Percentiles rank a stretch among this genome's conserved stretches.
Evolutionary conservation across 1,140 invertebrate genomes (phyloP).

Genomic region (Drosophila rufa): DNA sequence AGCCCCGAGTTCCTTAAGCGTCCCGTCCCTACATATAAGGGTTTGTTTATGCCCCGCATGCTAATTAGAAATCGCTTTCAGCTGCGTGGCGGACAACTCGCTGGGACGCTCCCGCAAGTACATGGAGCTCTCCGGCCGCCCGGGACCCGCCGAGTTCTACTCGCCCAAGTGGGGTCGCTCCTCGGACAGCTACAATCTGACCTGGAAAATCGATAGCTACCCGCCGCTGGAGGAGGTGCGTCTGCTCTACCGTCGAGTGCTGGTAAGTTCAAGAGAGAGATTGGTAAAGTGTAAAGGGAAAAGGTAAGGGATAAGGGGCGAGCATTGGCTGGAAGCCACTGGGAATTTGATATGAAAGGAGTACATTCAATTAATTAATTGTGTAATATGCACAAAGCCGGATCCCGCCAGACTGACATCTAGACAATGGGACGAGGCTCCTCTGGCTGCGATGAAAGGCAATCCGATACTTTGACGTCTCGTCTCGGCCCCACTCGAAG

Average conservation of each 20-base stretch:
- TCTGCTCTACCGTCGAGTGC: conserved; percentile 88
- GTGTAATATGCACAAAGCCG: conserved; percentile 34
- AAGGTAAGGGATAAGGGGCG: neutral
- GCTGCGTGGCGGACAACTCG: conserved; percentile 90
- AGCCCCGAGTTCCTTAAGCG: neutral
- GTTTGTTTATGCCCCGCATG: neutral
- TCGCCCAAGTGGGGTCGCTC: conserved; percentile 87
- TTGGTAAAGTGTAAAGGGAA: neutral
- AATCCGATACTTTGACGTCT: conserved; percentile 23
- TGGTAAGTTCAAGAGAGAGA: conserved; percentile 85
- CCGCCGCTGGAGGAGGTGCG: conserved; percentile 88
- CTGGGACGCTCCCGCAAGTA: conserved; percentile 89
- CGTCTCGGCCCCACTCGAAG: neutral
- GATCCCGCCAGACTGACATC: conserved; percentile 36
- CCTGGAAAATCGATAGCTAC: conserved; percentile 89
- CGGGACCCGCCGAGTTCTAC: conserved; percentile 88
- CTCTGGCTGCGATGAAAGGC: conserved; percentile 1
- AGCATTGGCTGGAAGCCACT: conserved; percentile 3
- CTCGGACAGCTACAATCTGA: conserved; percentile 87
- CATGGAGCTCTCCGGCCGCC: conserved; percentile 89
- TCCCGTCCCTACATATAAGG: neutral
- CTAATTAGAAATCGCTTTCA: conserved; percentile 72
- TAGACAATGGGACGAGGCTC: conserved; percentile 26
- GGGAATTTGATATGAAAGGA: conserved; percentile 50
- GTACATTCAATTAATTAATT: conserved; percentile 47